phyloP scores from a whole-genome alignment of 2,888 invertebrate genomes.

The Tupiocoris notatus region DNA sequence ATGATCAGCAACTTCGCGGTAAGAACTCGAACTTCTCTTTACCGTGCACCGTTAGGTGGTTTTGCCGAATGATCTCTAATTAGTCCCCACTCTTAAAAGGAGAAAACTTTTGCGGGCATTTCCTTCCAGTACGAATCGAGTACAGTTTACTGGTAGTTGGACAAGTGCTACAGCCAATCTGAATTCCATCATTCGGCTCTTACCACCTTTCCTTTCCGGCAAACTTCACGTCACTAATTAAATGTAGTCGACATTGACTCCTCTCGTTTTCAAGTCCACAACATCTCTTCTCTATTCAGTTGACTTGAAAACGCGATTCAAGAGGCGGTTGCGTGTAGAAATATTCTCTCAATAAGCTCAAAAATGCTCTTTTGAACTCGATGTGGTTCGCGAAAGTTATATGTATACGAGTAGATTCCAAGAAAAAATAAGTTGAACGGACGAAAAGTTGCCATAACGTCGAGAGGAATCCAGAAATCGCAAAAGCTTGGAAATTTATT shows the following conservation, averaged over 20 bases:
- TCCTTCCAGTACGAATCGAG: constrained; percentile 1
- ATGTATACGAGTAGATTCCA: too few relatives aligned
- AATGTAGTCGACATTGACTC: background rate
- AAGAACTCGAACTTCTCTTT: too few relatives aligned
- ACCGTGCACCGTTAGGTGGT: too few relatives aligned
- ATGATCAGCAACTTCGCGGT: too few relatives aligned
- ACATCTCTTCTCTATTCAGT: background rate
- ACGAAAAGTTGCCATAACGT: too few relatives aligned
- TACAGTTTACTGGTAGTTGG: constrained; percentile 15
- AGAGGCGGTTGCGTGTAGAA: background rate
- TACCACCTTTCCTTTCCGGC: constrained; percentile 3
- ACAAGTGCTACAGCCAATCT: constrained; percentile 2
- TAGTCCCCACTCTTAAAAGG: constrained; percentile 8
- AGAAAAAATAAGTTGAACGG: too few relatives aligned
- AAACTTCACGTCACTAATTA: constrained; percentile 21
- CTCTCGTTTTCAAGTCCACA: background rate
- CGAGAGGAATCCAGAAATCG: too few relatives aligned
- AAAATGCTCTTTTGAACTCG: background rate
- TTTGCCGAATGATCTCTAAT: background rate
- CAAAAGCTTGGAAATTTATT: too few relatives aligned
- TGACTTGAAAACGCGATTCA: background rate
- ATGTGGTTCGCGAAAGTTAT: too few relatives aligned
- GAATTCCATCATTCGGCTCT: background rate
- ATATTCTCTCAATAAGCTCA: background rate
- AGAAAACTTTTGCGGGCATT: background rate